Evolutionary conservation across 2,888 invertebrate genomes (phyloP), one percentile per base, ranked within the genome.

Genomic region (Galeopsomyia nigrocyanea): DNA sequence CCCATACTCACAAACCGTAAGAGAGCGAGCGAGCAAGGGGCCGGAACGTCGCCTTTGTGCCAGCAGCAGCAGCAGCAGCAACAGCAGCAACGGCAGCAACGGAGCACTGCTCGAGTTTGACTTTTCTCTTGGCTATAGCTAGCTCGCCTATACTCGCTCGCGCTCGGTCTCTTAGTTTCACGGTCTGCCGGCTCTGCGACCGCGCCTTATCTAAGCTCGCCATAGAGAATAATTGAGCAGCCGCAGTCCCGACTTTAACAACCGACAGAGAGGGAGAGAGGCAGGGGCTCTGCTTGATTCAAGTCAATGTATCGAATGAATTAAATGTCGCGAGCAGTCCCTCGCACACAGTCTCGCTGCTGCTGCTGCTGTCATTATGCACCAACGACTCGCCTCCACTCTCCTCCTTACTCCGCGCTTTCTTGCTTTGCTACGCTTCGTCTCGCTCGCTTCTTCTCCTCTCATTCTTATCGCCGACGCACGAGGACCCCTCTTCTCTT

Each of bases 131-230:
- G 7, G 7, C 39, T 39, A 7, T 39, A 10, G 39, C 31, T 31
- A 31, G 31, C 31, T 31, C 7, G 3, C 7, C 31, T 31, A 31
- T 7, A 7, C 31, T 7, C 3, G 31, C 31, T 31, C 31, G 7
- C 16, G 0, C 71, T 60, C 26, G 9, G 53, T 5, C 79, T 82
- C 82, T 82, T 78, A 76, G 78, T 79, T 81, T 84, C 78, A 83
- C 78, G 83, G 81, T 84, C 83, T 79, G 78, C 60, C 75, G 82
- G 78, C 70, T 78, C 79, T 78, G n/a, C n/a, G 78, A 80, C 82
- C 83, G 79, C 82, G 80, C 82, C 83, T 82, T 80, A 81, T 82
- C 79, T 76, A 79, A 80, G 76, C 78, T 78, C 77, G 78, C 76
- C 71, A 75, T 69, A 73, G 71, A 69, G 75, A 75, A 75, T 75